These are phyloP conservation scores for Peucedramus taeniatus DNA, from an alignment of 2,113 vertebrate genomes.

Conservation along the genomic window DNA sequence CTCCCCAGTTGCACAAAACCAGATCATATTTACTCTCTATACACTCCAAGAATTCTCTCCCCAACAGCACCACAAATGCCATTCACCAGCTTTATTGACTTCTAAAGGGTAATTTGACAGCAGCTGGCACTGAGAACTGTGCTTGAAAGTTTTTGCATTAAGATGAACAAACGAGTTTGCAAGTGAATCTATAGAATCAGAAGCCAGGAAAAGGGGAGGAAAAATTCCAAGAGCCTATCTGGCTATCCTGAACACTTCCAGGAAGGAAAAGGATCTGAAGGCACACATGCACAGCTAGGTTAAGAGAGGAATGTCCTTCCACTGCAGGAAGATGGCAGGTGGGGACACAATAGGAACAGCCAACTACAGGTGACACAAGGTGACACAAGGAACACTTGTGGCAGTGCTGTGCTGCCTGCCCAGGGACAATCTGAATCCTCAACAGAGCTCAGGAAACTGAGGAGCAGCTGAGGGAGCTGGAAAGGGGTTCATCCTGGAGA, in stretches of 20 bases:
- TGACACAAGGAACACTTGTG: neutral
- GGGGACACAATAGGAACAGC: neutral
- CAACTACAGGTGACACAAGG: neutral
- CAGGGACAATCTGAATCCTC: neutral
- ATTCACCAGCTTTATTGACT: conserved; percentile 40
- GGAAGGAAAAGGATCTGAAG: neutral
- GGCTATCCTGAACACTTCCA: neutral
- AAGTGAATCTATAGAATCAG: neutral
- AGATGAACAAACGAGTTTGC: neutral
- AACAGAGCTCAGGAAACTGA: neutral
- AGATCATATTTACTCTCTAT: conserved; percentile 42
- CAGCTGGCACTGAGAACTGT: conserved; percentile 25
- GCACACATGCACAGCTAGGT: neutral
- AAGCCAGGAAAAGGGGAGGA: neutral
- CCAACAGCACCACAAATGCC: conserved; percentile 27
- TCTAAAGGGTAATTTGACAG: conserved; percentile 26
- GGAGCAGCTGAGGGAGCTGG: neutral
- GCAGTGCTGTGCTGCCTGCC: neutral
- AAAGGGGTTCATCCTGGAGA: neutral
- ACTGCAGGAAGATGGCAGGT: neutral
- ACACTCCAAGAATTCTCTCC: neutral
- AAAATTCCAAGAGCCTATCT: neutral
- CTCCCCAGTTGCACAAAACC: conserved; percentile 32
- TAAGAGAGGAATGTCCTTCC: neutral
- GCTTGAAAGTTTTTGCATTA: neutral